Evolutionary conservation across 2,797 vertebrate species (phyloP).

Genomic region (Rhinogobio ventralis): DNA sequence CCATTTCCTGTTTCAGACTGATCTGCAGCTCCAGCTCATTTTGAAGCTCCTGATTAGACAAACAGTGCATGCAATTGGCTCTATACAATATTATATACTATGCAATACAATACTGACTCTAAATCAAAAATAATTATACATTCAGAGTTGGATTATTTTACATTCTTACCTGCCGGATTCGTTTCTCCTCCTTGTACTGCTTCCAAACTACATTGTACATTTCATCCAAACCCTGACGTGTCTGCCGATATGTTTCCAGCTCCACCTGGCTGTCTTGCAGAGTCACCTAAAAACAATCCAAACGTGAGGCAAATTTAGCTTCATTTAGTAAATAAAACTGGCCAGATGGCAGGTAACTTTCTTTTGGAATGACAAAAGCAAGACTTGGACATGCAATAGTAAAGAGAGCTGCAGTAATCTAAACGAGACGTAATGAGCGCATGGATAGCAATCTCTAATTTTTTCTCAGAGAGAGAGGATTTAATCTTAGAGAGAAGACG

Average conservation of each 20-base stretch:
- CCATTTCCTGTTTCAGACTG: conserved; percentile 96
- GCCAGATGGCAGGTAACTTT: too few species aligned
- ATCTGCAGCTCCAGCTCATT: conserved; percentile 93
- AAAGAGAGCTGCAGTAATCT: too few species aligned
- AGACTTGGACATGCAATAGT: too few species aligned
- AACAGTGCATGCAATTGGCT: conserved; percentile 28
- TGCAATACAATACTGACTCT: not conserved
- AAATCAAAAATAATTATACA: not conserved
- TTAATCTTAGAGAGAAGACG: too few species aligned
- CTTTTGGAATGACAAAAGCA: not conserved
- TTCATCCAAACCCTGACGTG: conserved; percentile 94
- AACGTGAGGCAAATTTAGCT: not conserved
- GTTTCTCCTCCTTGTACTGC: conserved; percentile 94
- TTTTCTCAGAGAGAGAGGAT: too few species aligned
- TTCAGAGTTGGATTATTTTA: not conserved
- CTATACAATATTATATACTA: not conserved
- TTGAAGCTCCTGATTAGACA: conserved; percentile 85
- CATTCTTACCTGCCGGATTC: conserved; percentile 85
- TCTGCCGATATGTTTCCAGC: conserved; percentile 95
- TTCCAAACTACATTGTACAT: conserved; percentile 98
- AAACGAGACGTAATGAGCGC: too few species aligned
- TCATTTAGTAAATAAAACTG: not conserved
- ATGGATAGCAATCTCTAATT: too few species aligned
- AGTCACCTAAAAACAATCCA: conserved; percentile 80
- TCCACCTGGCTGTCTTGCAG: conserved; percentile 94